phyloP scores from a whole-genome alignment of 2,797 vertebrate species.

The Threskiornis aethiopicus region DNA sequence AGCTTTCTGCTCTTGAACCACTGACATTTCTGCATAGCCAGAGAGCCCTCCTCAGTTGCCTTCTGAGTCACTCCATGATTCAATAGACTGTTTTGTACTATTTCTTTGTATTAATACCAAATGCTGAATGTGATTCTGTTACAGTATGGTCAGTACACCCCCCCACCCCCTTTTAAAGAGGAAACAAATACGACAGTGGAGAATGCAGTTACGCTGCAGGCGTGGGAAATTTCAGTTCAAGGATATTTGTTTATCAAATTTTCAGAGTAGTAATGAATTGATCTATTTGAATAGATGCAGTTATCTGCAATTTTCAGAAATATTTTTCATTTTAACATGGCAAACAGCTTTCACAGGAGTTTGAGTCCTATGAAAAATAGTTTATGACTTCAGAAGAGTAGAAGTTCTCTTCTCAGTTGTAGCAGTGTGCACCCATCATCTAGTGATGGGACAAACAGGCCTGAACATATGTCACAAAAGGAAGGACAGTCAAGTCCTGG shows the following conservation, averaged over 20 bases:
- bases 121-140: neutral
- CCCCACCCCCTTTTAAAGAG: neutral
- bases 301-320: neutral
- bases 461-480: neutral
- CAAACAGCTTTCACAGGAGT: neutral
- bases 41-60: neutral
- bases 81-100: conserved; percentile 12
- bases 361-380: neutral
- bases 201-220: neutral
- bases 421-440: neutral
- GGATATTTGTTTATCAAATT: neutral
- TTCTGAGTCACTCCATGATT: conserved; percentile 32
- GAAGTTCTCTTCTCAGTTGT: neutral
- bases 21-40: conserved; percentile 8
- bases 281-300: neutral
- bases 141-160: neutral
- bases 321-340: neutral
- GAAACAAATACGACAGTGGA: neutral
- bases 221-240: neutral
- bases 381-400: neutral
- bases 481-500: neutral
- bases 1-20: neutral
- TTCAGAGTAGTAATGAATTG: neutral
- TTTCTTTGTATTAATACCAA: conserved; percentile 23
- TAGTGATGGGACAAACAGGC: neutral